phyloP scores from a whole-genome alignment of 2,113 vertebrate species.

The Heliornis fulica region DNA sequence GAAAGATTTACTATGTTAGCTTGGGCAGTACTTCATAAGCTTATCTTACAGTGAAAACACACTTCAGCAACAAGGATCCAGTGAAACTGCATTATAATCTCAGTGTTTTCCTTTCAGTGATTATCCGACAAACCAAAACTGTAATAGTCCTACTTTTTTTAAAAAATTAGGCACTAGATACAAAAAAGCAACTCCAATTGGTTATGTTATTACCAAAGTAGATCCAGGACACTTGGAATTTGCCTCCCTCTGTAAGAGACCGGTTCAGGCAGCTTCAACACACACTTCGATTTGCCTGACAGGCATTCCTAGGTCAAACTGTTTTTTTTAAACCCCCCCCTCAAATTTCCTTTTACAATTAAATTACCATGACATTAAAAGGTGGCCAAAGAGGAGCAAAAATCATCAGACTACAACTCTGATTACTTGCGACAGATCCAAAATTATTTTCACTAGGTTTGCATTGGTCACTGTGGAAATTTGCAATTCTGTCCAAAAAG shows the following conservation, averaged over 20 bases:
- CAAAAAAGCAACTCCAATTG: conserved; percentile 59
- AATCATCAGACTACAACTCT: conserved; percentile 23
- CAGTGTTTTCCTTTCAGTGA: conserved; percentile 55
- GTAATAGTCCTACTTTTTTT: conserved; percentile 45
- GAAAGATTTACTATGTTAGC: conserved; percentile 74
- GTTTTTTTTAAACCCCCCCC: not conserved
- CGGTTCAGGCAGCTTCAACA: not conserved
- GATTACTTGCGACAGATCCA: conserved; percentile 52
- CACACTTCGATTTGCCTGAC: not conserved
- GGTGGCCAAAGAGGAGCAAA: conserved; percentile 1
- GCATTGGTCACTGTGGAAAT: conserved; percentile 62
- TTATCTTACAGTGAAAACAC: conserved; percentile 74
- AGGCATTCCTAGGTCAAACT: not conserved
- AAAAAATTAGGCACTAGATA: conserved; percentile 37
- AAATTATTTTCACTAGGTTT: conserved; percentile 46
- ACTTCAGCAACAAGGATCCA: conserved; percentile 40
- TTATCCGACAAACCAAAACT: conserved; percentile 68
- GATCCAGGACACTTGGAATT: conserved; percentile 41
- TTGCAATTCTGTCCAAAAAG: conserved; percentile 49
- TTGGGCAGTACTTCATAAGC: conserved; percentile 65
- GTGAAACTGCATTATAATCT: conserved; percentile 63
- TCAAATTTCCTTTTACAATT: conserved; percentile 17
- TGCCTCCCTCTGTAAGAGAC: not conserved
- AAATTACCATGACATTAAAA: conserved; percentile 32
- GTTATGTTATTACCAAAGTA: conserved; percentile 53